A percentile compares a stretch with the other conserved stretches of the same genome.
These are phyloP conservation scores for Pharmacophagus antenor DNA, from an alignment of 2,888 invertebrate genomes.

Conservation along the genomic window DNA sequence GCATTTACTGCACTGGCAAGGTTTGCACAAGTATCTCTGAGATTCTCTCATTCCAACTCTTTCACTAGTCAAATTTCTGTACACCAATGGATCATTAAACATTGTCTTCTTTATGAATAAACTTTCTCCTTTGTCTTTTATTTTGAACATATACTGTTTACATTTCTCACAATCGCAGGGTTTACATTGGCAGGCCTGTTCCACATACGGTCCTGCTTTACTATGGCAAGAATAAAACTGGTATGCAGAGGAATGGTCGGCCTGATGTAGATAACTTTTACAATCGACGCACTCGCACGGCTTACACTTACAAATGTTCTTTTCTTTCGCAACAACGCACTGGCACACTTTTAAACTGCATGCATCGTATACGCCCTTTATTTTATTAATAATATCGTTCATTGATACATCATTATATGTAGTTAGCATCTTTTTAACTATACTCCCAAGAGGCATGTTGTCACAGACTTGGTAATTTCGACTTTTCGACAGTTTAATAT, in stretches of 20 bases:
- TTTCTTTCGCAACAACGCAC: slow-evolving; percentile 43
- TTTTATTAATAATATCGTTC: slow-evolving; percentile 50
- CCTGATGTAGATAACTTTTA: slow-evolving; percentile 8
- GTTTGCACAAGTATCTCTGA: slow-evolving; percentile 45
- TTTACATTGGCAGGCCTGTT: slow-evolving; percentile 44
- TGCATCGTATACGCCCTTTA: slow-evolving; percentile 59
- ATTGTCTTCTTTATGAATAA: slow-evolving; percentile 1
- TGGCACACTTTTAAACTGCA: slow-evolving; percentile 69
- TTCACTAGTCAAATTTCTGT: slow-evolving; percentile 47
- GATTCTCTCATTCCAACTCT: slow-evolving; percentile 37
- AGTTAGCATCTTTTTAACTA: slow-evolving; percentile 14
- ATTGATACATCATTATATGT: slow-evolving; percentile 34
- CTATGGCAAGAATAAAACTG: not conserved
- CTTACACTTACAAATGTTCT: slow-evolving; percentile 31
- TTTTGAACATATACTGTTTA: slow-evolving; percentile 13
- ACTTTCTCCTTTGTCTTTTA: slow-evolving; percentile 4
- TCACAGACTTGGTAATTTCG: not conserved
- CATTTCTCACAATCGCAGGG: slow-evolving; percentile 43
- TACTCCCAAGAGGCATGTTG: not conserved
- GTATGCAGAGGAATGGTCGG: not conserved
- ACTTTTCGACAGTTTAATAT: not conserved
- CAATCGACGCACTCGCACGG: slow-evolving; percentile 33
- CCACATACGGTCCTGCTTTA: not conserved
- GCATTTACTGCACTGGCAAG: slow-evolving; percentile 50
- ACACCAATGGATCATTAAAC: slow-evolving; percentile 27